These are phyloP conservation scores for Hyaena hyaena DNA, from an alignment of 2,113 vertebrate species.

Conservation along the genomic window DNA sequence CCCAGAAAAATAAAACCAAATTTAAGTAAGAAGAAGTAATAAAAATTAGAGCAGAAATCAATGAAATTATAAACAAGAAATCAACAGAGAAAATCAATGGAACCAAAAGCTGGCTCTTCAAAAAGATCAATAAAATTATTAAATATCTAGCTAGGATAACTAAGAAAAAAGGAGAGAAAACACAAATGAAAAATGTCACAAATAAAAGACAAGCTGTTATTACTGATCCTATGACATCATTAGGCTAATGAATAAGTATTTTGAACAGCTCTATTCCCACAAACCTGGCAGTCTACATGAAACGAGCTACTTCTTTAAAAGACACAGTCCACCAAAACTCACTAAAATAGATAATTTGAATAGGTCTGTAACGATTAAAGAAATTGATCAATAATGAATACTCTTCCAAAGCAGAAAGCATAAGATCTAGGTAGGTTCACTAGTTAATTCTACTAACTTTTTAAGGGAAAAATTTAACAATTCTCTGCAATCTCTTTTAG, in stretches of 20 bases:
- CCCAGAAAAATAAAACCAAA: background rate
- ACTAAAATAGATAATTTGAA: background rate
- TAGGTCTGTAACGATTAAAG: background rate
- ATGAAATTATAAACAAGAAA: conserved; percentile 19
- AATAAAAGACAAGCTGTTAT: background rate
- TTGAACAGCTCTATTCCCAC: background rate
- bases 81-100: background rate
- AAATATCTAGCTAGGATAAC: background rate
- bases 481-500: background rate
- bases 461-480: background rate
- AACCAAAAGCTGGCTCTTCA: background rate
- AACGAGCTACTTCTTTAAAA: background rate
- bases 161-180: background rate
- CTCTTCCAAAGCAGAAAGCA: background rate
- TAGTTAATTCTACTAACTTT: background rate
- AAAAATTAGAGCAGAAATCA: conserved; percentile 4
- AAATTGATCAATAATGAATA: background rate
- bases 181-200: background rate
- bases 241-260: background rate
- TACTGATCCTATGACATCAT: background rate
- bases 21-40: background rate
- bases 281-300: background rate
- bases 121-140: background rate
- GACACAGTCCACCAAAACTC: conserved; percentile 20
- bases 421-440: background rate